Percentiles rank a stretch among this genome's conserved stretches.
Conservation (phyloP, 2,797 vertebrate species). For the Spinibarbus caldwelli region DNA sequence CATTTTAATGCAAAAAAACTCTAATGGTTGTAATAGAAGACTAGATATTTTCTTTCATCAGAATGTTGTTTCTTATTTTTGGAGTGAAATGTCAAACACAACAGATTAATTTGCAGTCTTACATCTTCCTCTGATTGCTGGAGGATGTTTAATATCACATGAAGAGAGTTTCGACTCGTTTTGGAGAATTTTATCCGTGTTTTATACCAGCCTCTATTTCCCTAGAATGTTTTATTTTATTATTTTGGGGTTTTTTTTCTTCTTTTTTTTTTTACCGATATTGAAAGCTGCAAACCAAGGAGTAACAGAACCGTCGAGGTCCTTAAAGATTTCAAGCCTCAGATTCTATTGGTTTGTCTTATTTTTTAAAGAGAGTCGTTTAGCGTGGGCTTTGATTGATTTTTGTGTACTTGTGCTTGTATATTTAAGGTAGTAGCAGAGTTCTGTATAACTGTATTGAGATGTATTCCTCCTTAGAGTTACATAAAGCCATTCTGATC, state of each 20-base stretch:
- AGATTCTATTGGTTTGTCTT: conserved; percentile 73
- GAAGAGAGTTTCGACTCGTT: conserved; percentile 52
- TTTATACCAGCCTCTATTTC: conserved; percentile 66
- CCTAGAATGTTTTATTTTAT: conserved; percentile 57
- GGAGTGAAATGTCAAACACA: neutral
- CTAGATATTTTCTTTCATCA: neutral
- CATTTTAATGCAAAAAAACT: neutral
- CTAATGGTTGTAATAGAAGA: neutral
- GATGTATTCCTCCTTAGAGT: conserved; percentile 79
- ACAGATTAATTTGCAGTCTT: neutral
- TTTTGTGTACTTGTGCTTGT: conserved; percentile 82
- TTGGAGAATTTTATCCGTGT: conserved; percentile 56
- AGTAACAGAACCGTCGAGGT: conserved; percentile 84
- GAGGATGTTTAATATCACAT: conserved; percentile 29
- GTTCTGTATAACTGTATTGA: conserved; percentile 83
- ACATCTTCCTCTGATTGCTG: neutral
- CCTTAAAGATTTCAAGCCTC: conserved; percentile 83
- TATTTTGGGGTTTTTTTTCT: neutral
- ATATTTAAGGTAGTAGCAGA: conserved; percentile 83
- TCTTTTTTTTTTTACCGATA: conserved; percentile 47
- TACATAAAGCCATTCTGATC: conserved; percentile 75
- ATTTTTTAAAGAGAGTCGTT: conserved; percentile 69
- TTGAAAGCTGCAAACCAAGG: conserved; percentile 95
- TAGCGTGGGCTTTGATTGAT: conserved; percentile 69
- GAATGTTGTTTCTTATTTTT: neutral